Evolutionary conservation across 2,113 vertebrate species (phyloP), one percentile per base, ranked within the genome.

Genomic region (Mirza zaza): DNA sequence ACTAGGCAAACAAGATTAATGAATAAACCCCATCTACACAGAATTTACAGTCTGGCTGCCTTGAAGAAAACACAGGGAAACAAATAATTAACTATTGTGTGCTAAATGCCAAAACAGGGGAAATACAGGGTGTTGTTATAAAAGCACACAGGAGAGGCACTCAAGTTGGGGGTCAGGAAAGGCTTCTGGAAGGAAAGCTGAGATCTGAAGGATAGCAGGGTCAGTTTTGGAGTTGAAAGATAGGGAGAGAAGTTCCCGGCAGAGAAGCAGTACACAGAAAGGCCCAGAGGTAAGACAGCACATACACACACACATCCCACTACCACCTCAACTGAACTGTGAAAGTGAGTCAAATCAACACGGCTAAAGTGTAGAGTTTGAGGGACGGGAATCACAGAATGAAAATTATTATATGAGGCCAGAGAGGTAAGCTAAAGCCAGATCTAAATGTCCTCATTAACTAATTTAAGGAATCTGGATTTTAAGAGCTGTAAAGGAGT

Each of bases 331-430:
- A 15, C 2, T 13, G 25, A 84, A 42, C 20, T 3, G 15, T 9
- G 27, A 50, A 45, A 83, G 71, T 1, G 1, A 59, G 42, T 10
- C 39, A 73, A 48, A 65, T 36, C 84, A 70, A 39, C 8, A 34
- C 4, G 23, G 20, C 32, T 48, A 0, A 45, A 14, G 7, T 10
- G n/a, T 1, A 34, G 34, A 18, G n/a, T 61, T 0, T 88, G 36
- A 45, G n/a, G 21, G 25, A 36, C n/a, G 57, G 23, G 48, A 55
- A 14, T 0, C 23, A 32, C 65, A 80, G 76, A 32, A 61, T 10
- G 21, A 39, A 25, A 63, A 87, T 1, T 27, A 77, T 55, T 18
- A 5, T 12, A 8, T 12, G 34, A 55, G 20, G 57, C 48, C 21
- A 83, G 10, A 48, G 77, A 27, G 23, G 55, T 5, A 34, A 42